These are phyloP conservation scores for Elaphurus davidianus DNA, from an alignment of 2,113 vertebrate species.

Conservation along the genomic window DNA sequence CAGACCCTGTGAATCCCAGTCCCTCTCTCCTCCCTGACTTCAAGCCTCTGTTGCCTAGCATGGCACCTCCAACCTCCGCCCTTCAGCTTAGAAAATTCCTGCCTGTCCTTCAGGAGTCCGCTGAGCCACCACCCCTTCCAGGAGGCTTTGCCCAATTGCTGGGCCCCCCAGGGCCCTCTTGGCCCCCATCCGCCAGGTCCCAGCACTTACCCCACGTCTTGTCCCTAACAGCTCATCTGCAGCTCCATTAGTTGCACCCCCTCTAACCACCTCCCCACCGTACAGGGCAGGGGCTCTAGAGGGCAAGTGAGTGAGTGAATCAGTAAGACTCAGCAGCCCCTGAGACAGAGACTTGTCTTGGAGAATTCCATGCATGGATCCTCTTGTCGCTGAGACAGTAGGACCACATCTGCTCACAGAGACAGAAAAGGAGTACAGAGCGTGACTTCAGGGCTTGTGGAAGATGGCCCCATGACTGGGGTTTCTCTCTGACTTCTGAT, in stretches of 20 bases:
- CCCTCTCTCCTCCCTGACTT: background rate
- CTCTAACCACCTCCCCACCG: fast-evolving
- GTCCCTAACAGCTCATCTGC: background rate
- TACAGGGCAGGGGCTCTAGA: no score
- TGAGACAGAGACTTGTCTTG: background rate
- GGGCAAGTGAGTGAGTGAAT: background rate
- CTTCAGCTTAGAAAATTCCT: background rate
- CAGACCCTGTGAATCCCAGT: background rate
- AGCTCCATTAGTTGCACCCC: no score
- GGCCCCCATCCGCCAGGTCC: background rate
- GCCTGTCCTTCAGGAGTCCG: background rate
- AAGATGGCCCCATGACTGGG: fast-evolving
- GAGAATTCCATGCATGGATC: fast-evolving
- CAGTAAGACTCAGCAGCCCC: background rate
- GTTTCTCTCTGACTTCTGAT: background rate
- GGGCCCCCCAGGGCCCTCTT: background rate
- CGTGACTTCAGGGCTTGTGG: background rate
- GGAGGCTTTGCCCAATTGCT: no score
- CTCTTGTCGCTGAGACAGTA: background rate
- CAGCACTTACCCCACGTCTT: no score
- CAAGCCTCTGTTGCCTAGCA: background rate
- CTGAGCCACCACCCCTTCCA: background rate
- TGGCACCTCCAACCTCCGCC: background rate
- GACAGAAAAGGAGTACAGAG: background rate
- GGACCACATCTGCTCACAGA: background rate